phyloP scores from a whole-genome alignment of 2,888 invertebrate genomes.

The Lordiphosa andalusiaca region DNA sequence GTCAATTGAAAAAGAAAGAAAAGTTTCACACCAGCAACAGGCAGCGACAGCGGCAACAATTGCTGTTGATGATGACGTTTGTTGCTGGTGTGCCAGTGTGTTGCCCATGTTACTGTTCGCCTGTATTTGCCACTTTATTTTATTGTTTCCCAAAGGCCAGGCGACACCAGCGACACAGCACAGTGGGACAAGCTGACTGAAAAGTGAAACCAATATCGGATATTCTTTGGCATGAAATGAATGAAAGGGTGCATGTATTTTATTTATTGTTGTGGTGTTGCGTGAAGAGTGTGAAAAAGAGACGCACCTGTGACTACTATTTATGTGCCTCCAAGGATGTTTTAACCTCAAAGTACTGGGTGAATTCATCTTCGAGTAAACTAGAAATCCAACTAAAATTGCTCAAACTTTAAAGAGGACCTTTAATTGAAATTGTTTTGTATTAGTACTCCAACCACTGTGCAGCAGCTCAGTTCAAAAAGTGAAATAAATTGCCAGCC shows the following conservation, averaged over 20 bases:
- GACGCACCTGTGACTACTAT: no score
- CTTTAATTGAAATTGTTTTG: no score
- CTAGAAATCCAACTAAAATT: no score
- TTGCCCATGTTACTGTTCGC: slow-evolving; percentile 11
- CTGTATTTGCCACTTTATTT: slow-evolving; percentile 73
- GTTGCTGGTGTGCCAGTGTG: slow-evolving; percentile 41
- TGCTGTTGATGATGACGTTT: slow-evolving; percentile 21
- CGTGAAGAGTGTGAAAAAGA: no score
- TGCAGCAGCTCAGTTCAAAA: slow-evolving; percentile 29
- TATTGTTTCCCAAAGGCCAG: slow-evolving; percentile 72
- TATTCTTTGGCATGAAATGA: no score
- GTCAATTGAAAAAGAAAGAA: slow-evolving; percentile 56
- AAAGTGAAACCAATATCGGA: no score
- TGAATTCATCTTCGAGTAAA: no score
- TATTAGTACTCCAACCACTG: not conserved
- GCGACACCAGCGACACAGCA: slow-evolving; percentile 33
- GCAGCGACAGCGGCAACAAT: slow-evolving; percentile 16
- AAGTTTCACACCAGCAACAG: slow-evolving; percentile 40
- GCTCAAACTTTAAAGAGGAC: no score
- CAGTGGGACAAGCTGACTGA: not conserved
- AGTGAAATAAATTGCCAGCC: slow-evolving; percentile 68
- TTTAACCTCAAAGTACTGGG: no score
- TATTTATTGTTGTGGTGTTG: no score
- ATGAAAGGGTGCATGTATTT: no score
- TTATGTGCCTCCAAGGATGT: no score